These are phyloP conservation scores for Sebastes taczanowskii DNA, from an alignment of 2,797 vertebrate species.

Conservation along the genomic window DNA sequence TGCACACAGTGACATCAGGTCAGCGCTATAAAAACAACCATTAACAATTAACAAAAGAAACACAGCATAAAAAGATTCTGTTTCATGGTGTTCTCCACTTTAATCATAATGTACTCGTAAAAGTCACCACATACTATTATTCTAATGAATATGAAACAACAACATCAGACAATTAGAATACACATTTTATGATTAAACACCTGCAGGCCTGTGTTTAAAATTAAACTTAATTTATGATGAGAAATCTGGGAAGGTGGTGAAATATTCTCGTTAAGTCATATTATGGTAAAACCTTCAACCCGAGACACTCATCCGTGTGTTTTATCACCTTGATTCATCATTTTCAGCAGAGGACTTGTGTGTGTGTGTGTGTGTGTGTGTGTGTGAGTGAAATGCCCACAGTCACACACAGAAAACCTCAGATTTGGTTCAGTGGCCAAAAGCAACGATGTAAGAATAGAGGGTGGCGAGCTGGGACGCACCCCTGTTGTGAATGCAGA, in stretches of 20 bases:
- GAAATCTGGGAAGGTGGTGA: not conserved
- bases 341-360: not conserved
- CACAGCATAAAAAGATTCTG: not conserved
- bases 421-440: not conserved
- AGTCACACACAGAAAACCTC: not conserved
- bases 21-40: not conserved
- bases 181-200: not conserved
- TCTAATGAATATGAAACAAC: not conserved
- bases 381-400: not conserved
- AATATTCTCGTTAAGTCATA: not conserved
- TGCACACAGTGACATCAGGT: not conserved
- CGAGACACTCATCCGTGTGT: not conserved
- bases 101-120: not conserved
- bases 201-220: not conserved
- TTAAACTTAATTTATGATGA: not conserved
- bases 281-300: not conserved
- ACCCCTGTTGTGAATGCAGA: slow-evolving; percentile 45
- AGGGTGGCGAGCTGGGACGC: not conserved
- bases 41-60: not conserved
- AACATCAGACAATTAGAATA: not conserved
- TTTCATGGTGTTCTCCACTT: not conserved
- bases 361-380: not conserved
- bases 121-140: not conserved
- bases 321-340: not conserved
- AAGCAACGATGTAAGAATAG: not conserved